phyloP scores from a whole-genome alignment of 2,888 invertebrate genomes.

The Gryllus longicercus region DNA sequence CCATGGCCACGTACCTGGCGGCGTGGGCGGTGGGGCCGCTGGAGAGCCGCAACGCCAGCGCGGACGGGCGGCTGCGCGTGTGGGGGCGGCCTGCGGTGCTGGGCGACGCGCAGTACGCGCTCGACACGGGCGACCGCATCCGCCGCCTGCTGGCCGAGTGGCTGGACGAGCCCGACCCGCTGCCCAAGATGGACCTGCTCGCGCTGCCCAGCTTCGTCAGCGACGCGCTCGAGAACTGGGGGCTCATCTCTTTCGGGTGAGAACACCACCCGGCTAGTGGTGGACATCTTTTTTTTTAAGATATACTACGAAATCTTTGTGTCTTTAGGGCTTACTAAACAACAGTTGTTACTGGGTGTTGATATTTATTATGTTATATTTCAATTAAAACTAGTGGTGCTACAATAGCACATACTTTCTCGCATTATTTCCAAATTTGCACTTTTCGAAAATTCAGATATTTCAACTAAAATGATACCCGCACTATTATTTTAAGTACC shows the following conservation, averaged over 20 bases:
- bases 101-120: slow-evolving; percentile 48
- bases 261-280: slow-evolving; percentile 26
- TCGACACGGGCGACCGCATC: slow-evolving; percentile 50
- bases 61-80: slow-evolving; percentile 38
- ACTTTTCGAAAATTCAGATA: no score
- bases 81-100: slow-evolving; percentile 49
- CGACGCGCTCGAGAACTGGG: slow-evolving; percentile 69
- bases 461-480: no score
- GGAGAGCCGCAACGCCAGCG: neutral
- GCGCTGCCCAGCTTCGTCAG: slow-evolving; percentile 69
- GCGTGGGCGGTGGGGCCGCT: slow-evolving; percentile 31
- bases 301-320: no score
- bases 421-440: no score
- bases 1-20: slow-evolving; percentile 61
- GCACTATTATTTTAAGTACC: no score
- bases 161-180: slow-evolving; percentile 49
- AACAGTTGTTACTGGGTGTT: no score
- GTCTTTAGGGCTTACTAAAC: no score
- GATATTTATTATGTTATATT: no score
- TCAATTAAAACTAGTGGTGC: no score
- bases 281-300: no score
- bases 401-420: no score
- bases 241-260: slow-evolving; percentile 57
- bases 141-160: slow-evolving; percentile 48
- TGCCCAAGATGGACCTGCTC: slow-evolving; percentile 67